Base-by-base conservation (phyloP, 2,888 invertebrate genomes). In the Synergus laeviventris region DNA sequence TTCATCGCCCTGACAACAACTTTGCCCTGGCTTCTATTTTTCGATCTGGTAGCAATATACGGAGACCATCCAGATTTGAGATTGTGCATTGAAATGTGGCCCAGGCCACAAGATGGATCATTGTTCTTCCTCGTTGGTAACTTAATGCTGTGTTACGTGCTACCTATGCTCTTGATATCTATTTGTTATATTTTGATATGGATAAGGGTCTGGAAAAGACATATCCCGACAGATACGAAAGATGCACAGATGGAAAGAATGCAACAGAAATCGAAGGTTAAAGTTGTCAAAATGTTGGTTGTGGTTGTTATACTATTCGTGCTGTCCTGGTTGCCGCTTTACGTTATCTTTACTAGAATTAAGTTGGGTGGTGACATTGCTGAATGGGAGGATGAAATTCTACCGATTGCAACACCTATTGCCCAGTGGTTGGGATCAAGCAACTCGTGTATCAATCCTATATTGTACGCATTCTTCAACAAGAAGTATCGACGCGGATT, bases 391-490 rank as follows among this genome's bases (percentile, higher is more conserved):
- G 96, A 96, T 86, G 96, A 96, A 83, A 92, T 96, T 78, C 92
- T 97, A 54, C 95, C 95, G 64, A 94, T 96, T 24, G 95, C 96
- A 2, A 96, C 96, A 21, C 98, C 98, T 4, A 93, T 98, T 74
- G 97, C 97, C 7, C 98, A 97, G 90, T 97, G 97, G 97, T 92
- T 98, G 66, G 98, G 98, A 2, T 95, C 97, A 0, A 97, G 97
- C 21, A 98, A 98, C 91, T 97, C 97, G 24, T 98, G 98, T 93
- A 97, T 98, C 88, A 98, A 98, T 91, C 98, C 98, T 0, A 95
- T 98, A 81, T 93, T 98, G 77, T 98, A 98, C 91, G 97, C 97
- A 2, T 98, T 97, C 92, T 97, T 98, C 92, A 98, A 98, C 91
- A 97, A 97, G 90, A 98, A 98, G 91, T 98, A 96, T 91, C 93